Evolutionary conservation across 2,797 vertebrate genomes (phyloP).

Genomic region (Morelia viridis): DNA sequence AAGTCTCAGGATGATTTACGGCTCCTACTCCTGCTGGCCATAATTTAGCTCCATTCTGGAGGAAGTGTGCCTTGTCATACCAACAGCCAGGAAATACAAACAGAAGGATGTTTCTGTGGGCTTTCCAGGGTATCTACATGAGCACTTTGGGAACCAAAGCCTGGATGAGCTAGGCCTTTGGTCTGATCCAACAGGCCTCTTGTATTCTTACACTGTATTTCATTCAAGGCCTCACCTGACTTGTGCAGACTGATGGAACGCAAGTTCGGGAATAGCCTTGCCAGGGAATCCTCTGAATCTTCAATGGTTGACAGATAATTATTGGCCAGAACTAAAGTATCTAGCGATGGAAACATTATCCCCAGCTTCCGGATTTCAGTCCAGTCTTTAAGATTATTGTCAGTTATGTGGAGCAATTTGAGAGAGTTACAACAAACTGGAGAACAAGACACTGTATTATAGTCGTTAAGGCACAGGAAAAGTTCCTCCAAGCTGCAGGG

Average conservation of each 20-base stretch:
- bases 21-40: not conserved
- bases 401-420: conserved; percentile 94
- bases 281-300: conserved; percentile 83
- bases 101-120: not conserved
- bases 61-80: not conserved
- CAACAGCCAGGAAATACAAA: not conserved
- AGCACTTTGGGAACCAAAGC: not conserved
- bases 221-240: conserved; percentile 81
- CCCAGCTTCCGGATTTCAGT: conserved; percentile 91
- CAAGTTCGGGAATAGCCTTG: conserved; percentile 88
- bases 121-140: not conserved
- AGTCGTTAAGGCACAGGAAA: conserved; percentile 96
- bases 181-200: not conserved
- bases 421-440: conserved; percentile 85
- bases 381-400: conserved; percentile 95
- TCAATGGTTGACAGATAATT: conserved; percentile 85
- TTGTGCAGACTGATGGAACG: conserved; percentile 95
- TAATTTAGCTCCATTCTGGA: not conserved
- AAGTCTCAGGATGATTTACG: not conserved
- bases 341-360: conserved; percentile 88
- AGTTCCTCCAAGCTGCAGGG: conserved; percentile 90
- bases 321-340: conserved; percentile 90
- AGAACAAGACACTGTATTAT: conserved; percentile 85
- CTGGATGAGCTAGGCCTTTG: not conserved
- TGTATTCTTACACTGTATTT: not conserved